These are phyloP conservation scores for Myzus persicae DNA, from an alignment of 1,140 invertebrate species.

Conservation along the genomic window DNA sequence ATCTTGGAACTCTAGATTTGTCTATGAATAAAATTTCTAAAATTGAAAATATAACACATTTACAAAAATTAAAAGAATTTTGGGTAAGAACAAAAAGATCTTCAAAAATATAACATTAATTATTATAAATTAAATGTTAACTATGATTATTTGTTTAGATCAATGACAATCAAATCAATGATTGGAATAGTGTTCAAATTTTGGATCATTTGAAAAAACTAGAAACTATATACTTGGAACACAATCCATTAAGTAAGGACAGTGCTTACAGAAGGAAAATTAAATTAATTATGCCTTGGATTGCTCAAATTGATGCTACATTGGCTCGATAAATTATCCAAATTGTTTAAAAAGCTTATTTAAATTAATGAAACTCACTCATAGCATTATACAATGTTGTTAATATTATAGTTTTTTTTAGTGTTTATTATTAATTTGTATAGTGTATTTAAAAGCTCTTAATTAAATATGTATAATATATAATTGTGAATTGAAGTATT, in stretches of 20 bases:
- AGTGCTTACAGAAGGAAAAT: conserved; percentile 90
- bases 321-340: conserved; percentile 72
- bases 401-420: background rate
- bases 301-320: conserved; percentile 95
- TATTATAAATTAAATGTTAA: conserved; percentile 21
- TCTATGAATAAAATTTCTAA: conserved; percentile 86
- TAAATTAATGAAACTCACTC: background rate
- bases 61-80: conserved; percentile 85
- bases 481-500: background rate
- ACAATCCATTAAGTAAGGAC: conserved; percentile 88
- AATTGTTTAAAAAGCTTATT: background rate
- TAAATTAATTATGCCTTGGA: conserved; percentile 83
- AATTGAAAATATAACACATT: conserved; percentile 81
- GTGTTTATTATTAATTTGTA: background rate
- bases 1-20: conserved; percentile 87
- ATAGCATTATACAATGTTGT: background rate
- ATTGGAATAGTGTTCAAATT: conserved; percentile 85
- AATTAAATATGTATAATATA: background rate
- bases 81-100: conserved; percentile 77
- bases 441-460: background rate
- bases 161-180: conserved; percentile 89
- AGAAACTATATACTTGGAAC: conserved; percentile 90
- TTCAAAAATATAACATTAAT: background rate
- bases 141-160: conserved; percentile 69
- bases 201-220: conserved; percentile 79